These are phyloP conservation scores for Amiota minor DNA, from an alignment of 2,888 invertebrate species.

Conservation along the genomic window DNA sequence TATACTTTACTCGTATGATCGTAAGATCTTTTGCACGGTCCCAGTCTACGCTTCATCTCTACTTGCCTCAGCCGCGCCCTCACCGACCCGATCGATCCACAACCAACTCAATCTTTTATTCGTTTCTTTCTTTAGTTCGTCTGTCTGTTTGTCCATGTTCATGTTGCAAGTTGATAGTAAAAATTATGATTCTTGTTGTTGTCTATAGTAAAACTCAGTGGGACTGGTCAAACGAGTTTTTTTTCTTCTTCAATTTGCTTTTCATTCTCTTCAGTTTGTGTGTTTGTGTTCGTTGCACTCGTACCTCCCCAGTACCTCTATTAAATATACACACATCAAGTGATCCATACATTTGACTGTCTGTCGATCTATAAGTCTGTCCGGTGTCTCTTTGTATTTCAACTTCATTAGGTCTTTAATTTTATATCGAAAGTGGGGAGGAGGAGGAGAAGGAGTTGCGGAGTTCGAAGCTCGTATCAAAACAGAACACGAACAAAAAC, in stretches of 20 bases:
- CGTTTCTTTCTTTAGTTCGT: background rate
- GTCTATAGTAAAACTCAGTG: slow-evolving; percentile 12
- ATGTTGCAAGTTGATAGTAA: slow-evolving; percentile 69
- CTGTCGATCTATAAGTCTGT: slow-evolving; percentile 24
- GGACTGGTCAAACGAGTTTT: slow-evolving; percentile 24
- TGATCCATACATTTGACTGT: background rate
- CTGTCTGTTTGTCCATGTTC: slow-evolving; percentile 43
- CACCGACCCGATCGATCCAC: background rate
- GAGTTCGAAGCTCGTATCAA: slow-evolving; percentile 54
- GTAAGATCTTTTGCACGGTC: slow-evolving; percentile 26
- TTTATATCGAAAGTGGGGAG: slow-evolving; percentile 53
- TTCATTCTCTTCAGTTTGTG: background rate
- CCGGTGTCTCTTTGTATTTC: slow-evolving; percentile 39
- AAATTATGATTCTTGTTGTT: slow-evolving; percentile 59
- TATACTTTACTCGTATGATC: slow-evolving; percentile 32
- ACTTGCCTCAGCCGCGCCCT: background rate
- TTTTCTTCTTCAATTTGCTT: background rate
- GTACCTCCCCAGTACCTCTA: background rate
- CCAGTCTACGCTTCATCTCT: background rate
- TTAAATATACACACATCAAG: too few relatives aligned
- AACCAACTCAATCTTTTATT: background rate
- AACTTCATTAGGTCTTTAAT: slow-evolving; percentile 66
- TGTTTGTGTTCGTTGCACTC: background rate
- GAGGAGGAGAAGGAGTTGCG: background rate
- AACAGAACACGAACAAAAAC: slow-evolving; percentile 56